Evolutionary conservation across 2,113 vertebrate genomes (phyloP).

Genomic region (Macrotis lagotis): DNA sequence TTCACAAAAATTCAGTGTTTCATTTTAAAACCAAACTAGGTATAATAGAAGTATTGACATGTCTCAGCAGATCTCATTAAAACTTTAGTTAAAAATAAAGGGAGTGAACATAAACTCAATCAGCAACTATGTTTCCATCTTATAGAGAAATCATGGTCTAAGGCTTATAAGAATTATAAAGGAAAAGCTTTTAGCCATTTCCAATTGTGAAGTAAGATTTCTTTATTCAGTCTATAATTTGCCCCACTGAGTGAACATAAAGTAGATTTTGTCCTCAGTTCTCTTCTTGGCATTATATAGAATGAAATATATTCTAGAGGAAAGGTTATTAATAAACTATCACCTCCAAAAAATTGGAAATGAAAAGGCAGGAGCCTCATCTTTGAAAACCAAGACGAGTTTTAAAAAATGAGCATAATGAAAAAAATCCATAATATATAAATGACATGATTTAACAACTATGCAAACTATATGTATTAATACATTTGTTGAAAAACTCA

Average conservation of each 20-base stretch:
- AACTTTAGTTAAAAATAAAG: slow-evolving; percentile 74
- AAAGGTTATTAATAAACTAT: slow-evolving; percentile 63
- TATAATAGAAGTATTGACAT: slow-evolving; percentile 37
- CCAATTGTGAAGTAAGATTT: slow-evolving; percentile 48
- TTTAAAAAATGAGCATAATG: slow-evolving; percentile 51
- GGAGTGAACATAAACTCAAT: slow-evolving; percentile 42
- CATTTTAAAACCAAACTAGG: slow-evolving; percentile 16
- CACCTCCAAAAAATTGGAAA: slow-evolving; percentile 40
- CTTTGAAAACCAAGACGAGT: slow-evolving; percentile 18
- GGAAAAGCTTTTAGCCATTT: slow-evolving; percentile 58
- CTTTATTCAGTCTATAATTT: slow-evolving; percentile 53
- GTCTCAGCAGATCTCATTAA: slow-evolving; percentile 57
- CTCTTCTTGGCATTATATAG: neutral
- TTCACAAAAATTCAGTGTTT: slow-evolving; percentile 49
- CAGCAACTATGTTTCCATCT: slow-evolving; percentile 54
- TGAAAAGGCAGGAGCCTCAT: slow-evolving; percentile 39
- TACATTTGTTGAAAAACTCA: slow-evolving; percentile 27
- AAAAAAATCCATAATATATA: slow-evolving; percentile 6
- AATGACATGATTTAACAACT: neutral
- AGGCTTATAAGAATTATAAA: slow-evolving; percentile 60
- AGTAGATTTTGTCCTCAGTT: slow-evolving; percentile 19
- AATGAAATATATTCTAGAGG: slow-evolving; percentile 33
- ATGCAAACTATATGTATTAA: slow-evolving; percentile 32
- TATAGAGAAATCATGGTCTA: slow-evolving; percentile 32
- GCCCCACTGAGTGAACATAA: slow-evolving; percentile 43